Conservation (phyloP, 2,888 invertebrate genomes). For the Andrena praecox region DNA sequence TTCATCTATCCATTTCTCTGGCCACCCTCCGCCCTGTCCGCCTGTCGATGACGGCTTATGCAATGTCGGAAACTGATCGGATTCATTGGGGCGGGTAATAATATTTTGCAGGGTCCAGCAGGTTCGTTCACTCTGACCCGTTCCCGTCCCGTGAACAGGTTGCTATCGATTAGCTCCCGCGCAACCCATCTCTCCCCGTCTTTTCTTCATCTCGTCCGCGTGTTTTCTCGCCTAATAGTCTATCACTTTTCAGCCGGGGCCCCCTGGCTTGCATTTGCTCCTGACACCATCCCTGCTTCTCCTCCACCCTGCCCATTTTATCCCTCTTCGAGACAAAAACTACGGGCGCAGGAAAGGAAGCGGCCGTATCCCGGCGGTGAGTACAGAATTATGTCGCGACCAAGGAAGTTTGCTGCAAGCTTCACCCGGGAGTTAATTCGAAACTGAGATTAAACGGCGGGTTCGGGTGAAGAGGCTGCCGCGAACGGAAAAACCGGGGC, state of each 20-base stretch:
- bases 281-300: constrained; percentile 36
- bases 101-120: constrained; percentile 83
- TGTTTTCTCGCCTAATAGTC: constrained; percentile 59
- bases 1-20: constrained; percentile 57
- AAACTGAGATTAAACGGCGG: constrained; percentile 6
- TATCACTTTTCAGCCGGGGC: constrained; percentile 46
- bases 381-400: background rate
- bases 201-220: constrained; percentile 49
- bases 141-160: constrained; percentile 72
- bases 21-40: constrained; percentile 62
- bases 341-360: background rate
- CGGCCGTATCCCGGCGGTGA: background rate
- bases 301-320: background rate
- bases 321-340: background rate
- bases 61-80: constrained; percentile 82
- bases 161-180: constrained; percentile 75
- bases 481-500: background rate
- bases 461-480: background rate
- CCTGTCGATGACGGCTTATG: constrained; percentile 82
- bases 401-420: background rate
- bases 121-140: constrained; percentile 80
- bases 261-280: constrained; percentile 34
- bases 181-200: constrained; percentile 38
- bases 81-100: constrained; percentile 82
- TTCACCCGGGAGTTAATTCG: background rate